Conservation (phyloP, 2,113 vertebrate species). For the Cavia aperea region DNA sequence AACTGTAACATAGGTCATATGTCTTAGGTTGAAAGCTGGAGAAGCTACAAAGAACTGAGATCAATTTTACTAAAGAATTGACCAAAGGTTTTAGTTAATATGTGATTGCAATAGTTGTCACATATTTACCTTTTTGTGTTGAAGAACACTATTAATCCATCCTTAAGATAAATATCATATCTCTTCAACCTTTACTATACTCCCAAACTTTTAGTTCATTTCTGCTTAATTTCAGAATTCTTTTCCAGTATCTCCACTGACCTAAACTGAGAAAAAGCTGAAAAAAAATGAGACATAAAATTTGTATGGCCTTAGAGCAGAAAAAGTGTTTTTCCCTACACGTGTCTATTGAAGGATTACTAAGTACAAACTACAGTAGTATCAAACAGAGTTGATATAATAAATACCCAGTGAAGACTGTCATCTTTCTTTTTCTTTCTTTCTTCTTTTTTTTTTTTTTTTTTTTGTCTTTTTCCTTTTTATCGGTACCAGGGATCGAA, state of each 20-base stretch:
- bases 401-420: slow-evolving; percentile 56
- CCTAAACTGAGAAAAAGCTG: background rate
- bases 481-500: no score
- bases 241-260: background rate
- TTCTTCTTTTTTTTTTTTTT: no score
- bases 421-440: slow-evolving; percentile 13
- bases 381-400: slow-evolving; percentile 6
- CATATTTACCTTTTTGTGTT: background rate
- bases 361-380: background rate
- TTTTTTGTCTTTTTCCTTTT: no score
- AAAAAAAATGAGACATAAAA: slow-evolving; percentile 3
- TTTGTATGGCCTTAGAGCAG: background rate
- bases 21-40: background rate
- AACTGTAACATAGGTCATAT: background rate
- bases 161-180: background rate
- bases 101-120: background rate
- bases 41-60: background rate
- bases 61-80: background rate
- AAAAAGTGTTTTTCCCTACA: background rate
- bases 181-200: background rate
- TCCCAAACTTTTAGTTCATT: background rate
- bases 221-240: slow-evolving; percentile 11
- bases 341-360: background rate
- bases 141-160: background rate
- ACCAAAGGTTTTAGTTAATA: background rate